Evolutionary conservation across 2,797 vertebrate genomes (phyloP).

Genomic region (Odontamblyopus rebecca): DNA sequence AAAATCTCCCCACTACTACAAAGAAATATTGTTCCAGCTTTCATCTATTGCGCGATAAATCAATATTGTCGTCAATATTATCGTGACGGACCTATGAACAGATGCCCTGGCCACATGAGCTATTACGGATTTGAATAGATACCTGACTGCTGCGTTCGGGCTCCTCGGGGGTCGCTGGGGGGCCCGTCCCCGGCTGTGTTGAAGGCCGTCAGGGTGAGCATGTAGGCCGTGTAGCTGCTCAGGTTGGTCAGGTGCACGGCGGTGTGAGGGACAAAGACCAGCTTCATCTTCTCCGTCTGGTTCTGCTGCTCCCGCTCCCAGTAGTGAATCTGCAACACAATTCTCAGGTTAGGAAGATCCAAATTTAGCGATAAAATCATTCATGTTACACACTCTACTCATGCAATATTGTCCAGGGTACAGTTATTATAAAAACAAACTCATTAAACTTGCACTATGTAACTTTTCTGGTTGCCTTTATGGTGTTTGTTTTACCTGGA

Average conservation of each 20-base stretch:
- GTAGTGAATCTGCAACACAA: constrained; percentile 84
- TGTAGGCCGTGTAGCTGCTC: constrained; percentile 88
- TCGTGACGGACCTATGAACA: too few relatives aligned
- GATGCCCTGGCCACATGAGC: too few relatives aligned
- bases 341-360: not conserved
- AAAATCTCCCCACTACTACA: too few relatives aligned
- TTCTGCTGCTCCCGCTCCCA: constrained; percentile 88
- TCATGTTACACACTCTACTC: too few relatives aligned
- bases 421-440: too few relatives aligned
- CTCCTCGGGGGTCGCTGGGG: constrained; percentile 81
- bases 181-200: constrained; percentile 92
- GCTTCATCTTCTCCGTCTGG: constrained; percentile 87
- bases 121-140: constrained; percentile 17
- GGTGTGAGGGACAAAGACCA: constrained; percentile 89
- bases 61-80: too few relatives aligned
- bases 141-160: constrained; percentile 90
- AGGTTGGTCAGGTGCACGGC: constrained; percentile 85
- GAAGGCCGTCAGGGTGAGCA: constrained; percentile 89
- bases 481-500: too few relatives aligned
- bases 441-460: too few relatives aligned
- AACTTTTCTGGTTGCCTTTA: too few relatives aligned
- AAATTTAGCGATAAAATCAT: not conserved
- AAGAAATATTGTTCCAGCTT: too few relatives aligned
- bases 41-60: too few relatives aligned
- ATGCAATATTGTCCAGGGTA: too few relatives aligned